Evolutionary conservation across 2,888 invertebrate genomes (phyloP), one percentile per base, ranked within the genome.

Genomic region (Ametastegia equiseti): DNA sequence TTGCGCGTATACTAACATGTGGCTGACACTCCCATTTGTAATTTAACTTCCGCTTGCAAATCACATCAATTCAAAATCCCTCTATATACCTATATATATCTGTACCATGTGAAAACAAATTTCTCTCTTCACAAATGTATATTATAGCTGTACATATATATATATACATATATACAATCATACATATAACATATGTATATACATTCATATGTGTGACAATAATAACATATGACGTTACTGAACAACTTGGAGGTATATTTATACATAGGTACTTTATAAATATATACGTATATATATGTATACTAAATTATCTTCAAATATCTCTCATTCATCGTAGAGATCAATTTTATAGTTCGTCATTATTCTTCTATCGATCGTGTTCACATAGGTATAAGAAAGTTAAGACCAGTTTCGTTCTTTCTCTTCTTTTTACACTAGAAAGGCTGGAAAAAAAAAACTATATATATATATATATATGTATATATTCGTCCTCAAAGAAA

Each of bases 261-360:
- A 11, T 7, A 23, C 23, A 23, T 19, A 50, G n/a, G 54, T 23
- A 54, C 54, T 19, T 54, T 19, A 11, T 23, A 23, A 54, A 11
- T 54, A 47, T 47, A 1, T 47, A n/a, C n/a, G n/a, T 42, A 9
- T 42, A 54, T 1, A 54, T 54, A 23, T 19, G 23, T 54, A 9
- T 54, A 54, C 23, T 23, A 30, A 60, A 30, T 30, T 60, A 63
- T 63, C 27, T 42, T 9, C 27, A 13, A 0, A n/a, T 13, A 50
- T 11, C 50, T 54, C 33, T 54, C 50, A 33, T 75, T 54, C 33
- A 27, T 71, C 15, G 23, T 27, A 15, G 75, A 75, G 75, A 15
- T 75, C 75, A 75, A 75, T 54, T n/a, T n/a, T n/a, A n/a, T 33
- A 75, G 75, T 36, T 54, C 23, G 11, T 75, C 75, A 75, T 75